These are phyloP conservation scores for Metopia argyrocephala DNA, from an alignment of 2,888 invertebrate genomes.

Conservation along the genomic window DNA sequence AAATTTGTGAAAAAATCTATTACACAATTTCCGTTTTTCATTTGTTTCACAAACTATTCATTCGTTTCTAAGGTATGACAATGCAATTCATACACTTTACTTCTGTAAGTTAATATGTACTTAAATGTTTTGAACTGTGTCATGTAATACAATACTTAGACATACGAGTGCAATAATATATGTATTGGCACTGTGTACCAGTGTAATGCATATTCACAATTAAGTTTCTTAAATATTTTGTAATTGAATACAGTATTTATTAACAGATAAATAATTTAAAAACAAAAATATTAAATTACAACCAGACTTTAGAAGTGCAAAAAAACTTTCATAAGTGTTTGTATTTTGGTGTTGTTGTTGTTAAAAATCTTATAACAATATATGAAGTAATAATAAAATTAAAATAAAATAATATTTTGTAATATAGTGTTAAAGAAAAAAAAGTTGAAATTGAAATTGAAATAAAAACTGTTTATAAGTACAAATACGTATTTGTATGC, in stretches of 20 bases:
- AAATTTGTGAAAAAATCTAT: too few species aligned
- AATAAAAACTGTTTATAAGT: too few species aligned
- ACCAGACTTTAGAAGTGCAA: slow-evolving; percentile 41
- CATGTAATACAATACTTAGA: too few species aligned
- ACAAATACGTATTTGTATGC: too few species aligned
- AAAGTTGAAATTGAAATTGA: neutral
- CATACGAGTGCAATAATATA: too few species aligned
- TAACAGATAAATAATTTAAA: slow-evolving; percentile 19
- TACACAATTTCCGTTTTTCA: too few species aligned
- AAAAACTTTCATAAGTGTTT: neutral
- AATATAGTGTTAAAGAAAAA: slow-evolving; percentile 4
- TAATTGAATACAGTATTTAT: slow-evolving; percentile 30
- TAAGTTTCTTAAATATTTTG: neutral
- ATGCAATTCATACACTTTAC: too few species aligned
- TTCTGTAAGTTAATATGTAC: too few species aligned
- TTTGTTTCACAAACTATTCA: too few species aligned
- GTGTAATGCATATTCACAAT: too few species aligned
- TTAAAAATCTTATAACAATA: slow-evolving; percentile 15
- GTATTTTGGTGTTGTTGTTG: slow-evolving; percentile 10
- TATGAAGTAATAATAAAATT: neutral
- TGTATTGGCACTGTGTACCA: neutral
- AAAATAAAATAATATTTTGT: neutral
- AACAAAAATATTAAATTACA: slow-evolving; percentile 18
- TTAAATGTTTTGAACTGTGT: too few species aligned
- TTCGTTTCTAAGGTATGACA: too few species aligned